A percentile compares a stretch with the other conserved stretches of the same genome.
These are phyloP conservation scores for Hoplostethus atlanticus DNA, from an alignment of 2,797 vertebrate species.

Conservation along the genomic window DNA sequence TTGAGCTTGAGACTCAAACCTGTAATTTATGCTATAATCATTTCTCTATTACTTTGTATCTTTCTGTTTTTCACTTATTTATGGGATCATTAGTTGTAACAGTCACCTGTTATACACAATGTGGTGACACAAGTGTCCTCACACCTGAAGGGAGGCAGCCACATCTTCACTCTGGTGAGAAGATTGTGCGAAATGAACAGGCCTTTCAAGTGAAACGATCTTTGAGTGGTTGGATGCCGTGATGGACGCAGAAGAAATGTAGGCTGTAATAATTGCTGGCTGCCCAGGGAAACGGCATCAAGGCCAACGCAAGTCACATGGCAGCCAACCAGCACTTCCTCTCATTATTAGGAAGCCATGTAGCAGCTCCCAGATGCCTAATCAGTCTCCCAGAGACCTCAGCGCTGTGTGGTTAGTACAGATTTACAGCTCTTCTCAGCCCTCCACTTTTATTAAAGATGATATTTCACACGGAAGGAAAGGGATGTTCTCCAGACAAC, in stretches of 20 bases:
- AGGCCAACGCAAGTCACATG: constrained; percentile 83
- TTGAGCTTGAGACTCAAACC: too few species aligned
- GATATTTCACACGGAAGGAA: constrained; percentile 92
- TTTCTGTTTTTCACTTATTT: too few species aligned
- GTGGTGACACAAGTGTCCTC: constrained; percentile 29
- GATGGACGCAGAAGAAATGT: constrained; percentile 76
- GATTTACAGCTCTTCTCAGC: constrained; percentile 91
- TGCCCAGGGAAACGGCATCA: constrained; percentile 92
- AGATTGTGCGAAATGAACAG: constrained; percentile 88
- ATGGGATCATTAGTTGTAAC: too few species aligned
- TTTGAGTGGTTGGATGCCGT: constrained; percentile 81
- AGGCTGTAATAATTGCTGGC: constrained; percentile 89
- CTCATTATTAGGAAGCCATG: constrained; percentile 92
- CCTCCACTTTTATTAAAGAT: constrained; percentile 95
- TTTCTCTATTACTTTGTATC: too few species aligned
- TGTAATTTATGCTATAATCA: too few species aligned
- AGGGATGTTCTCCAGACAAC: constrained; percentile 91
- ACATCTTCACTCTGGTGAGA: constrained; percentile 70
- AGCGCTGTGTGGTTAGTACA: constrained; percentile 91
- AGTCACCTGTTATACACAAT: not conserved
- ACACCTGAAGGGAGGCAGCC: constrained; percentile 34
- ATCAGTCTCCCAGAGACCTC: constrained; percentile 98
- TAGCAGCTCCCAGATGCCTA: constrained; percentile 91
- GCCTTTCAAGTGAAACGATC: constrained; percentile 86
- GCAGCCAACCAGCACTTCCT: constrained; percentile 88